Conservation (phyloP, 2,888 invertebrate species). For the Drosophila histrio region DNA sequence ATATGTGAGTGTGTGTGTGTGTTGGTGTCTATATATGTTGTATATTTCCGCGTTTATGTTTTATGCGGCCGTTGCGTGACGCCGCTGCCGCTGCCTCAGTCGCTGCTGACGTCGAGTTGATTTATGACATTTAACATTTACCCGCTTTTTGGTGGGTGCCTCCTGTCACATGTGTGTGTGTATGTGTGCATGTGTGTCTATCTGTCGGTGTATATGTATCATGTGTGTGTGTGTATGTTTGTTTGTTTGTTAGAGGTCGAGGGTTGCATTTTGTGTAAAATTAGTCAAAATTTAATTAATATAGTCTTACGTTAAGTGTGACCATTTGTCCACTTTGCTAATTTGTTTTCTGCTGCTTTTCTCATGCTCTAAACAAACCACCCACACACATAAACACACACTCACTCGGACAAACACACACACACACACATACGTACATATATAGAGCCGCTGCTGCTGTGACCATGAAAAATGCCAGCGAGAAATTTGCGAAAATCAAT, state of each 20-base stretch:
- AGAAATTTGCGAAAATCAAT: conserved; percentile 76
- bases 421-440: conserved; percentile 10
- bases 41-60: conserved; percentile 62
- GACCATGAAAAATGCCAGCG: conserved; percentile 75
- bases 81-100: conserved; percentile 15
- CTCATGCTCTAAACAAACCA: conserved; percentile 43
- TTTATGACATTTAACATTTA: conserved; percentile 75
- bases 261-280: conserved; percentile 45
- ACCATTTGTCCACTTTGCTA: conserved; percentile 51
- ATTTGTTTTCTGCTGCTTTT: conserved; percentile 47
- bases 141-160: conserved; percentile 56
- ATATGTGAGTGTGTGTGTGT: conserved; percentile 11
- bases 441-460: conserved; percentile 36
- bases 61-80: conserved; percentile 66
- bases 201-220: conserved; percentile 13
- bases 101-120: conserved; percentile 48
- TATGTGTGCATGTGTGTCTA: conserved; percentile 21
- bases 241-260: conserved; percentile 20
- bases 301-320: conserved; percentile 31
- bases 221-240: conserved; percentile 11
- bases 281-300: conserved; percentile 48
- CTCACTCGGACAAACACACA: conserved; percentile 7
- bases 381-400: conserved; percentile 31
- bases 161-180: conserved; percentile 22
- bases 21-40: conserved; percentile 13